Percentiles rank a stretch among this genome's conserved stretches.
Conservation (phyloP, 2,113 vertebrate species). For the Bettongia penicillata region DNA sequence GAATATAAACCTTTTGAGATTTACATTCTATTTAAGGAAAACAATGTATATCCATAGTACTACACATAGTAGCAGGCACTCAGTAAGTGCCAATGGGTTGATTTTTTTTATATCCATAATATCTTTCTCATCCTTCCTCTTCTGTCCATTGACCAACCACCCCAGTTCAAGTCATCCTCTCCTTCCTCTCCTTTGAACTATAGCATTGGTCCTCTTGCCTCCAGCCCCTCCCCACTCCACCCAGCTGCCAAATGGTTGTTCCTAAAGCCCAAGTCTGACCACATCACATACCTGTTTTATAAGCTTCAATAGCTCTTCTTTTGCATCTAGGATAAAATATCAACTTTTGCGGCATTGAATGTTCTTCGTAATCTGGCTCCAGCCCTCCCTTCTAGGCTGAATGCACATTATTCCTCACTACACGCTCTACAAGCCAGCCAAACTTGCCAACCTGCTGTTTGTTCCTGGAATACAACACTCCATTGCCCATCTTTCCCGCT, state of each 20-base stretch:
- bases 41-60: neutral
- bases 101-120: neutral
- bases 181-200: neutral
- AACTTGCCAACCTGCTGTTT: neutral
- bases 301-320: neutral
- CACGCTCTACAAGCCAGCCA: neutral
- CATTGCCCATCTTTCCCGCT: neutral
- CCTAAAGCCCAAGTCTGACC: neutral
- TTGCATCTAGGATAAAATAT: neutral
- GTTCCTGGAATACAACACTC: neutral
- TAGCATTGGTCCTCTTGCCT: neutral
- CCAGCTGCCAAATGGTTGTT: neutral
- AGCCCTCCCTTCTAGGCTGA: neutral
- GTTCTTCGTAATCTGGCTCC: neutral
- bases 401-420: neutral
- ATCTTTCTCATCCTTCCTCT: neutral
- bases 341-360: neutral
- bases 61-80: too few relatives aligned
- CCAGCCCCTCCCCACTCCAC: too few relatives aligned
- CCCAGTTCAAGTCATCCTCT: neutral
- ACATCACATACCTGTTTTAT: neutral
- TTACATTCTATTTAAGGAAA: neutral
- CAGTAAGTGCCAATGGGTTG: neutral
- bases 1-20: neutral
- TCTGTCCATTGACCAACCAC: neutral